phyloP scores from a whole-genome alignment of 2,113 vertebrate species.

The Microtus ochrogaster region DNA sequence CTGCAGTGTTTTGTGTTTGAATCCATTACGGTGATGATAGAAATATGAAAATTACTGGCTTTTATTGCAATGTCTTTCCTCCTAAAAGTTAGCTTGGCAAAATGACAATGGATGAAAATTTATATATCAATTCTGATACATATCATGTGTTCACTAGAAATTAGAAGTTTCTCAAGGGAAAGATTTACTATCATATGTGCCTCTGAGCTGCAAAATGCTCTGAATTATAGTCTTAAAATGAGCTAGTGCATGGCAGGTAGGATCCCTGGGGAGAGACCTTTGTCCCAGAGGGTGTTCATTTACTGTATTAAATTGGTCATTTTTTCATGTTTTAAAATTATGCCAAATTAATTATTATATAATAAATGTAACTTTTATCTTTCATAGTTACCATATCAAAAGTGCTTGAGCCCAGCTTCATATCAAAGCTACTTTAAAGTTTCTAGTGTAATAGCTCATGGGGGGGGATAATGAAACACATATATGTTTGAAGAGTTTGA shows the following conservation, averaged over 20 bases:
- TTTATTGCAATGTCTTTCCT: neutral
- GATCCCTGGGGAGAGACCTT: neutral
- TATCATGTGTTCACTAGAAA: neutral
- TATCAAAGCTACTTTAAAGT: conserved; percentile 27
- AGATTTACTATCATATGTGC: neutral
- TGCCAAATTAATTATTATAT: neutral
- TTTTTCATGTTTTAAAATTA: conserved; percentile 4
- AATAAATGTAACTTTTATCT: conserved; percentile 10
- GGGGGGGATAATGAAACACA: neutral
- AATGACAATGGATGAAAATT: neutral
- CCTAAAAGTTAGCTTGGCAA: conserved; percentile 13
- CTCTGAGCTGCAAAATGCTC: neutral
- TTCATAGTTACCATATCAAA: neutral
- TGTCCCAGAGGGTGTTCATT: neutral
- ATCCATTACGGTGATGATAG: neutral
- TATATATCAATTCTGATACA: neutral
- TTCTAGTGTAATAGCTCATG: conserved; percentile 14
- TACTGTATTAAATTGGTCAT: neutral
- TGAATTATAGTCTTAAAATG: neutral
- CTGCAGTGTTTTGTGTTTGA: neutral
- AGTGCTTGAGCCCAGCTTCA: neutral
- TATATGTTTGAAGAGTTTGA: neutral
- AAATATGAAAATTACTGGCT: neutral
- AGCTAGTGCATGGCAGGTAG: neutral
- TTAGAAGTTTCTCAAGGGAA: neutral